These are phyloP conservation scores for Nothobranchius kuhntae DNA, from an alignment of 2,113 vertebrate species.

Conservation along the genomic window DNA sequence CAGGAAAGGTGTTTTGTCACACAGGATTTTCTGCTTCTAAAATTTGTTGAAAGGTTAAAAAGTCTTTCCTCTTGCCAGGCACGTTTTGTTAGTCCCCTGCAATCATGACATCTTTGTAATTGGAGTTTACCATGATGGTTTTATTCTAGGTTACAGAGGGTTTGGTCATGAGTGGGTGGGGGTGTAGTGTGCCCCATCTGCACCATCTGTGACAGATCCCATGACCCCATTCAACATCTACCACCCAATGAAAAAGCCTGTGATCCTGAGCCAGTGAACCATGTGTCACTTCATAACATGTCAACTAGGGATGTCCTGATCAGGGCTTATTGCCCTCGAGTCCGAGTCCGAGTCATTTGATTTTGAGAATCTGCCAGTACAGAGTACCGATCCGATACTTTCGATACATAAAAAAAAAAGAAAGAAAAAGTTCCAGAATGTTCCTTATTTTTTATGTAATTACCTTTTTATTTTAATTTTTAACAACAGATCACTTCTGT, in stretches of 20 bases:
- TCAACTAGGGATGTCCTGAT: not conserved
- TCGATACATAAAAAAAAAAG: too few species aligned
- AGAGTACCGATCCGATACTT: too few species aligned
- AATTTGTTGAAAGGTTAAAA: too few species aligned
- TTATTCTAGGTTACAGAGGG: slow-evolving; percentile 29
- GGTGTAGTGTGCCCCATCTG: slow-evolving; percentile 46
- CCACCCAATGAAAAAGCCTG: slow-evolving; percentile 39
- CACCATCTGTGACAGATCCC: slow-evolving; percentile 73
- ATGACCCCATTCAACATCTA: slow-evolving; percentile 68
- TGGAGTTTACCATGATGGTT: slow-evolving; percentile 33
- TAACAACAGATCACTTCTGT: too few species aligned
- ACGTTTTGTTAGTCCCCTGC: too few species aligned
- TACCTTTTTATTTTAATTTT: too few species aligned
- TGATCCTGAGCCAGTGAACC: slow-evolving; percentile 44
- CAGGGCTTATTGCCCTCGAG: too few species aligned
- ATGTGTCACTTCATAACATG: slow-evolving; percentile 57
- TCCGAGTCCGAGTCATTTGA: too few species aligned
- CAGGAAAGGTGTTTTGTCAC: slow-evolving; percentile 6
- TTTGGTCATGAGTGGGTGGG: slow-evolving; percentile 37
- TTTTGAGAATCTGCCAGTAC: too few species aligned
- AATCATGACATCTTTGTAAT: not conserved
- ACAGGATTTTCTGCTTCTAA: not conserved
- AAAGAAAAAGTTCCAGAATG: too few species aligned
- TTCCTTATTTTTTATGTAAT: too few species aligned
- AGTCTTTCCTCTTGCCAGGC: too few species aligned